phyloP scores from a whole-genome alignment of 2,888 invertebrate species.

The Syritta pipiens region DNA sequence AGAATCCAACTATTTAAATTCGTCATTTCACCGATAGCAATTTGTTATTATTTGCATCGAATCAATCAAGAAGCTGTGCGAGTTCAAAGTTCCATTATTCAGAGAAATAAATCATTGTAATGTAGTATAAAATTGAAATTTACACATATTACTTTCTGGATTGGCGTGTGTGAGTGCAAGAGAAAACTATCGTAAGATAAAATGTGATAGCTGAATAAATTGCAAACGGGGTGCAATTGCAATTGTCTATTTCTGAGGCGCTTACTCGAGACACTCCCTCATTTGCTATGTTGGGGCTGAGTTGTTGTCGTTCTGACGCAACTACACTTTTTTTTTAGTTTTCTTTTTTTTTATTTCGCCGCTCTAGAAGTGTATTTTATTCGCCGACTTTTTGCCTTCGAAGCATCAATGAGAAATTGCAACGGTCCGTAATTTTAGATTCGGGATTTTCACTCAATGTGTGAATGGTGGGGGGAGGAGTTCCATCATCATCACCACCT shows the following conservation, averaged over 20 bases:
- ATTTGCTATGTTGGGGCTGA: not conserved
- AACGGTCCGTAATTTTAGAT: conserved; percentile 12
- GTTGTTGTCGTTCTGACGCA: conserved; percentile 26
- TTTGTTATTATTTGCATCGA: conserved; percentile 27
- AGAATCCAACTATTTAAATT: too few relatives aligned
- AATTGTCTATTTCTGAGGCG: conserved; percentile 36
- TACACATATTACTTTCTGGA: conserved; percentile 34
- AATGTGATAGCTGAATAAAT: conserved; percentile 56
- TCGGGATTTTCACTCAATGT: conserved; percentile 14
- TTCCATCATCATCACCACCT: too few relatives aligned
- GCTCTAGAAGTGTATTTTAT: too few relatives aligned
- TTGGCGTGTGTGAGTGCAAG: conserved; percentile 9
- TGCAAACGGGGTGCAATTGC: conserved; percentile 28
- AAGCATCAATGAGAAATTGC: conserved; percentile 6
- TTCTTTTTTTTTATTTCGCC: conserved; percentile 23
- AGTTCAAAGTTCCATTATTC: conserved; percentile 45
- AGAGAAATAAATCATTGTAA: conserved; percentile 56
- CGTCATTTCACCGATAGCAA: conserved; percentile 1
- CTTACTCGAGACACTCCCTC: conserved; percentile 10
- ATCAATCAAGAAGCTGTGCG: conserved; percentile 18
- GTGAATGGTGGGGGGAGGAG: not conserved
- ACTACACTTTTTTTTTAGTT: conserved; percentile 20
- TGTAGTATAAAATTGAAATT: conserved; percentile 55
- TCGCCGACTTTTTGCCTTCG: conserved; percentile 4
- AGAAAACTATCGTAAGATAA: conserved; percentile 31